Percentiles rank a stretch among this genome's conserved stretches.
Evolutionary conservation across 2,113 vertebrate species (phyloP).

Genomic region (Oreotragus oreotragus): DNA sequence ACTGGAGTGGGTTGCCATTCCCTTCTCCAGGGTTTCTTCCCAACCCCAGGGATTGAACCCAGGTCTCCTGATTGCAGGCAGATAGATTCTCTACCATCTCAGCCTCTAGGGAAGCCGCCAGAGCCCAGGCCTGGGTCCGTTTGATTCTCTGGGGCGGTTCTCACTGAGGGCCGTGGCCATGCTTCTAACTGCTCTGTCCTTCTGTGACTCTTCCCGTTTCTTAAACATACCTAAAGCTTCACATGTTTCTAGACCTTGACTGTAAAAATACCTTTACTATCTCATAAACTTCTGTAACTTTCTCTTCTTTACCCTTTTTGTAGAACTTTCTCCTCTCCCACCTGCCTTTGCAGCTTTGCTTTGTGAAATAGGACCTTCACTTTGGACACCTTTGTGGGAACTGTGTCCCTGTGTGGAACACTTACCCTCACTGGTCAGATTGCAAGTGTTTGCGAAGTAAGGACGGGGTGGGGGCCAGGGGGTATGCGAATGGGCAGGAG

Average conservation of each 20-base stretch:
- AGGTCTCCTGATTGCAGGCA: not conserved
- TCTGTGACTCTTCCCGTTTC: not conserved
- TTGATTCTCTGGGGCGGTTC: no score
- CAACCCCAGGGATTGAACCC: not conserved
- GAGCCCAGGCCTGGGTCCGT: accelerated
- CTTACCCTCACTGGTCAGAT: not conserved
- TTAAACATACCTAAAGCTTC: not conserved
- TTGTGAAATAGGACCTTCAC: not conserved
- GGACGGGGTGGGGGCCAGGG: accelerated
- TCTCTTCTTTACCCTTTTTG: not conserved
- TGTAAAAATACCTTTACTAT: not conserved
- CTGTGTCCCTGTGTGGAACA: not conserved
- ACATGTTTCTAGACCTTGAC: not conserved
- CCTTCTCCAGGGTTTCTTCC: not conserved
- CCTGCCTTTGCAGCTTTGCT: not conserved
- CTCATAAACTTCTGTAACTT: not conserved
- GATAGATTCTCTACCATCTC: not conserved
- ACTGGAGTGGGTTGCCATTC: not conserved
- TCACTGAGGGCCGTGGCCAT: accelerated
- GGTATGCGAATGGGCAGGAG: not conserved
- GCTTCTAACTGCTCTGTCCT: not conserved
- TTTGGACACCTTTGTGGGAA: not conserved
- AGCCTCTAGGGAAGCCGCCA: not conserved
- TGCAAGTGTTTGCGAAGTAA: accelerated
- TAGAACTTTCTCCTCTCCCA: not conserved